Evolutionary conservation across 1,140 invertebrate genomes (phyloP).

Genomic region (Atta colombica): DNA sequence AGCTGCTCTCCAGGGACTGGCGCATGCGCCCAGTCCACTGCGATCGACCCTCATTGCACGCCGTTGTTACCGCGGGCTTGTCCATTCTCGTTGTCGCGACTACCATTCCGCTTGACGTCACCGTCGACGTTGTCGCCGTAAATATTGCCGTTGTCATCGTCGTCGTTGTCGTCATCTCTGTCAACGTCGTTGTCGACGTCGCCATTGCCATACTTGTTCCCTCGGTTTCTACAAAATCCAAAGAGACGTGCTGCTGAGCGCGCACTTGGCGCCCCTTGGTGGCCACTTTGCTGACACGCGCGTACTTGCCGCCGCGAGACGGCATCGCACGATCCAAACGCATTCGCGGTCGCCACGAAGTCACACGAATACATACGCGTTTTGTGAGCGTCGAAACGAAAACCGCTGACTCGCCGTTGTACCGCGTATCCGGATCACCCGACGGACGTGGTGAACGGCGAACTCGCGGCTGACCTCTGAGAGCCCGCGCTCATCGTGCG

Average conservation of each 20-base stretch:
- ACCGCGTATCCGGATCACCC: background rate
- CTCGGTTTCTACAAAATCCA: background rate
- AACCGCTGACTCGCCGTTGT: background rate
- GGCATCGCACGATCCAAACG: slow-evolving; percentile 69
- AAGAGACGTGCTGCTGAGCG: slow-evolving; percentile 46
- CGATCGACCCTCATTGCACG: slow-evolving; percentile 80
- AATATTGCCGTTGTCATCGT: background rate
- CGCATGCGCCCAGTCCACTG: slow-evolving; percentile 79
- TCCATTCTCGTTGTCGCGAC: slow-evolving; percentile 54
- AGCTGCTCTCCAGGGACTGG: slow-evolving; percentile 73
- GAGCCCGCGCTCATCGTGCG: slow-evolving; percentile 62
- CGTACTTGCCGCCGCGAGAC: slow-evolving; percentile 75
- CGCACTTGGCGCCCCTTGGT: slow-evolving; percentile 47
- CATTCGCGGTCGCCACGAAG: slow-evolving; percentile 7
- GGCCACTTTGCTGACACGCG: slow-evolving; percentile 72
- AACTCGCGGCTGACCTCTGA: slow-evolving; percentile 14
- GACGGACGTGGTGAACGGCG: slow-evolving; percentile 9
- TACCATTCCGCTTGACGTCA: slow-evolving; percentile 52
- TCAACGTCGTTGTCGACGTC: slow-evolving; percentile 37
- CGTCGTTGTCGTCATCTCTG: background rate
- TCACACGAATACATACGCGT: background rate
- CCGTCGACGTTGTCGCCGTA: slow-evolving; percentile 13
- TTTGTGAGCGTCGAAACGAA: background rate
- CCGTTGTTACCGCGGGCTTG: slow-evolving; percentile 63
- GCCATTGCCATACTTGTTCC: slow-evolving; percentile 40